These are phyloP conservation scores for Norana najaformis DNA, from an alignment of 2,888 invertebrate genomes.

Conservation along the genomic window DNA sequence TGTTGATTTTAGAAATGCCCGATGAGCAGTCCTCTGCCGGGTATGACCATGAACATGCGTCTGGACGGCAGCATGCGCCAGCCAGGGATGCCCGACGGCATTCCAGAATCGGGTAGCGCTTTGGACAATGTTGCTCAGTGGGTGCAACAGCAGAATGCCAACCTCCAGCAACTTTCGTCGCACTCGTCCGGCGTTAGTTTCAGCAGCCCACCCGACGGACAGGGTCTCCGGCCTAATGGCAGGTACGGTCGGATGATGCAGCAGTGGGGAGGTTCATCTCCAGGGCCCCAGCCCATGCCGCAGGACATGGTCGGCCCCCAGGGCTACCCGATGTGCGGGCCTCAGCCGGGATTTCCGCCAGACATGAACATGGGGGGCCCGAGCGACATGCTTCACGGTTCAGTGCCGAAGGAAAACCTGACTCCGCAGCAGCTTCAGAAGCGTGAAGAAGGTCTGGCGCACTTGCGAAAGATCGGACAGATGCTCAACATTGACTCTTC, in stretches of 20 bases:
- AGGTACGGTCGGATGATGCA: not conserved
- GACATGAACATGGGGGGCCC: not conserved
- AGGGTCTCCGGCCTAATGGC: not conserved
- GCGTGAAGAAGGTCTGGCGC: constrained; percentile 88
- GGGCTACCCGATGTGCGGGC: constrained; percentile 1
- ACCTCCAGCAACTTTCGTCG: constrained; percentile 30
- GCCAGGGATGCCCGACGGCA: constrained; percentile 8
- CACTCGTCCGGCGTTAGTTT: not conserved
- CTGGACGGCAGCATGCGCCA: not conserved
- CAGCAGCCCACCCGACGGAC: not conserved
- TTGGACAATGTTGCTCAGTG: constrained; percentile 55
- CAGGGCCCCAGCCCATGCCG: constrained; percentile 8
- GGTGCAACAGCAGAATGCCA: constrained; percentile 58
- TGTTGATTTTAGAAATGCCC: not conserved
- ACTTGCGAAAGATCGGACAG: constrained; percentile 86
- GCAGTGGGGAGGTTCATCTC: not conserved
- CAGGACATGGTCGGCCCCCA: constrained; percentile 32
- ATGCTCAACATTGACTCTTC: constrained; percentile 67
- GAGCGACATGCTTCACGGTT: not conserved
- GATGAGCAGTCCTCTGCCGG: not conserved
- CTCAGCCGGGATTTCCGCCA: not conserved
- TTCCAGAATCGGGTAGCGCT: constrained; percentile 45
- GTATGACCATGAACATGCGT: constrained; percentile 6
- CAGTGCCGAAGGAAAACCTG: constrained; percentile 74
- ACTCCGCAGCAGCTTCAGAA: constrained; percentile 94